Percentiles rank a stretch among this genome's conserved stretches.
phyloP scores from a whole-genome alignment of 2,113 vertebrate species.

The Arothron firmamentum region DNA sequence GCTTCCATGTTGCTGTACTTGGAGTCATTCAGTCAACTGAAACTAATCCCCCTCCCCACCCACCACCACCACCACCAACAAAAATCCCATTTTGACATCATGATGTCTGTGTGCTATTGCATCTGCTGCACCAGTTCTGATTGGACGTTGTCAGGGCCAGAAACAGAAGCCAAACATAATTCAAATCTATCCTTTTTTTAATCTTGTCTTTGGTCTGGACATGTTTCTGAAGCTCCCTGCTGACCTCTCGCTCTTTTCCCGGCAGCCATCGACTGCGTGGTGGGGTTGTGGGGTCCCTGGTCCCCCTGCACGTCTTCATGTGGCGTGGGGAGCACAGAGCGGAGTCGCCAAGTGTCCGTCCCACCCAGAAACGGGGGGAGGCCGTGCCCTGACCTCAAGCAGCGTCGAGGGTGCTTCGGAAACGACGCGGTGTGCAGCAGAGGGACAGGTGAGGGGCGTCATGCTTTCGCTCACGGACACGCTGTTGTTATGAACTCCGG shows the following conservation, averaged over 20 bases:
- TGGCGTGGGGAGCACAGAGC: slow-evolving; percentile 78
- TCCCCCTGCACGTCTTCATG: slow-evolving; percentile 80
- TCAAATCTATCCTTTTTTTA: neutral
- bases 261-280: slow-evolving; percentile 80
- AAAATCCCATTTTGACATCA: no score
- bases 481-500: slow-evolving; percentile 3
- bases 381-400: slow-evolving; percentile 83
- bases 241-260: slow-evolving; percentile 29
- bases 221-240: neutral
- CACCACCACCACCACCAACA: no score
- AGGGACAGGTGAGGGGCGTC: slow-evolving; percentile 71
- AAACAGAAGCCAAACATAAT: no score
- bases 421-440: slow-evolving; percentile 71
- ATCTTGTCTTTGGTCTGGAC: neutral
- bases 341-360: slow-evolving; percentile 78
- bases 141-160: no score
- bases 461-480: neutral
- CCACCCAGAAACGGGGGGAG: slow-evolving; percentile 81
- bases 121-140: no score
- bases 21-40: no score
- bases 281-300: slow-evolving; percentile 83
- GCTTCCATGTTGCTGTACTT: slow-evolving; percentile 6
- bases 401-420: slow-evolving; percentile 82
- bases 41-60: no score
- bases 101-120: no score